Base-by-base conservation (phyloP, 2,113 vertebrate species). In the Gallinago jamesoni region DNA sequence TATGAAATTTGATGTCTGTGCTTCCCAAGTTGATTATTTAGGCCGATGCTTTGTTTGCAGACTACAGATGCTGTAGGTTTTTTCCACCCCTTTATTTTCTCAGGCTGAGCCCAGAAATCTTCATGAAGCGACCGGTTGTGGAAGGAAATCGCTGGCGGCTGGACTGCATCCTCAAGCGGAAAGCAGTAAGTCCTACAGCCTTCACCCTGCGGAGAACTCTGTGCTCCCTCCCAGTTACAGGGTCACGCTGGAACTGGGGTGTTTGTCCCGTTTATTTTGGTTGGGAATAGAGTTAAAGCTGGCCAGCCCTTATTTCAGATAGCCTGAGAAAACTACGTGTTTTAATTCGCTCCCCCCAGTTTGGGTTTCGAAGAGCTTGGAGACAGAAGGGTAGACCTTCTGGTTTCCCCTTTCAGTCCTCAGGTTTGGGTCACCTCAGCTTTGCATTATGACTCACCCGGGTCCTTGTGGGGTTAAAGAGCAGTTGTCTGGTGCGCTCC, bases 41-140 rank as follows among this genome's bases (percentile, higher is more conserved):
- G 79, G 22, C 80, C 78, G 56, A 3, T 35, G 33, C 66, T 93
- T 91, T 92, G 57, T 96, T 97, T 95, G 84, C 69, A 79, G 67
- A 18, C 52, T 75, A 50, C 33, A 41, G n/a, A 48, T 62, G 27
- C 86, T 66, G 21, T 94, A 5, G 16, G 10, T 55, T 55, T 5
- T 50, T 80, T 84, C 91, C 60, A 81, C 74, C 50, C 8, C 43
- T 95, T 95, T 87, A 4, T 96, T 90, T 96, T 93, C 94, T 84
- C 84, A 98, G 99, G 99, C 94, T 99, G 92, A 99, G 99, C 98
- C 99, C 99, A 50, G 99, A 99, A 97, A 99, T 99, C 94, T 99
- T 99, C 95, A 97, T 99, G 90, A 99, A 99, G 96, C 98, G 99
- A 27, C 99, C 99, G 0, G 99, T 99, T 15, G 99, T 99, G 25